Evolutionary conservation across 2,113 vertebrate species (phyloP).

Genomic region (Datnioides undecimradiatus): DNA sequence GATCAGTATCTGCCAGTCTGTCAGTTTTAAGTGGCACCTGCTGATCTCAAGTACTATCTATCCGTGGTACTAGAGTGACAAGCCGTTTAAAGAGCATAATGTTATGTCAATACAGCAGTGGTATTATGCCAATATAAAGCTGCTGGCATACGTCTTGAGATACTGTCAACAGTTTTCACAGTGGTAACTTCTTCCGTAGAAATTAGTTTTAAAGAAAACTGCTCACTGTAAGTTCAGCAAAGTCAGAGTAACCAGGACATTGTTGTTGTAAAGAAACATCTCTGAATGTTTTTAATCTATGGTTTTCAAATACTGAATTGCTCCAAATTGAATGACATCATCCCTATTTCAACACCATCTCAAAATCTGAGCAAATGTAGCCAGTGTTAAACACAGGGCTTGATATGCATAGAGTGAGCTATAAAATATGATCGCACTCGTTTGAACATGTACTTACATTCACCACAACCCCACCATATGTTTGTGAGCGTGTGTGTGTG

Average conservation of each 20-base stretch:
- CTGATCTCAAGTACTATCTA: constrained; percentile 1
- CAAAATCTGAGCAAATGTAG: background rate
- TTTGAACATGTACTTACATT: too few species aligned
- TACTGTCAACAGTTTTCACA: background rate
- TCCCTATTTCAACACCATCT: background rate
- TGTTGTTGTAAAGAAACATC: background rate
- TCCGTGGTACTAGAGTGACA: background rate
- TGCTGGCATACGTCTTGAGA: background rate
- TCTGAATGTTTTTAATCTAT: background rate
- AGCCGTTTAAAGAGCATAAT: background rate
- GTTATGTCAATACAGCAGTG: constrained; percentile 27
- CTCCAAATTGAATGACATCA: background rate
- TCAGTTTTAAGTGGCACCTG: constrained; percentile 27
- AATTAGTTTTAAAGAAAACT: background rate
- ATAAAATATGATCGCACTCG: too few species aligned
- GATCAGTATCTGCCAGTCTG: constrained; percentile 5
- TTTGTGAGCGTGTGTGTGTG: too few species aligned
- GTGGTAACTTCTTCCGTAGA: background rate
- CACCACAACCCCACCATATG: too few species aligned
- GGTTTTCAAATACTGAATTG: background rate
- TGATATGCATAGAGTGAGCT: too few species aligned
- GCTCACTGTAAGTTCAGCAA: background rate
- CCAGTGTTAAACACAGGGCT: background rate
- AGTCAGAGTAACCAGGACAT: background rate
- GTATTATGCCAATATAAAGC: background rate